Evolutionary conservation across 1,140 invertebrate species (phyloP), one percentile per base, ranked within the genome.

Genomic region (Panagrolaimus sp.): DNA sequence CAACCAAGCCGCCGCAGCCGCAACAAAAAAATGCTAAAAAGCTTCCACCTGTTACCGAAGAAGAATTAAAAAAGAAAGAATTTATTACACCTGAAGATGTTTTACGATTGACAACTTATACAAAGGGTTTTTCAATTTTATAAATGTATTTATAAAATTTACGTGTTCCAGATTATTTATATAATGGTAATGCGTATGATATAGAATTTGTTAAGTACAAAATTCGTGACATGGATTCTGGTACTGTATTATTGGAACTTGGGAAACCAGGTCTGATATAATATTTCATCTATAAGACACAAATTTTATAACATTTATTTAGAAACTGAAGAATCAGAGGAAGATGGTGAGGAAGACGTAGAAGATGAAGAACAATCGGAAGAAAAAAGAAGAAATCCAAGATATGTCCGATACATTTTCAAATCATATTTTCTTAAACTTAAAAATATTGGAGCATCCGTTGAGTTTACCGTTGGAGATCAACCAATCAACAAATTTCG

Each of bases 151-250:
- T 9, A 20, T 4, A 1, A 44, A 51, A 1, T 43, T 66, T n/a
- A n/a, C n/a, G 9, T 27, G 16, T 78, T 81, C 63, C 78, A 91
- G 90, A 87, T 77, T 98, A 97, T 84, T 86, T 98, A 44, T 97
- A 93, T 83, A 89, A 90, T 69, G 93, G 92, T 25, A 98, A 98
- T 85, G 87, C 95, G 65, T 98, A 92, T 85, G 92, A 96, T 76
- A 98, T 98, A 81, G 94, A 98, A 84, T 98, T 98, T 85, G 95
- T 92, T 38, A 87, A 92, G 73, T 98, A 98, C 84, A 95, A 96
- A 87, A 93, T 98, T 71, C 86, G 95, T 67, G 94, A 98, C 84
- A 87, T 98, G 81, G 93, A 97, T 78, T 91, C 90, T 71, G 92
- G 91, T 23, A 90, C 89, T 8, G 88, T 95, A 47, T 86, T 98